phyloP scores from a whole-genome alignment of 2,113 vertebrate genomes.

The Scortum barcoo region DNA sequence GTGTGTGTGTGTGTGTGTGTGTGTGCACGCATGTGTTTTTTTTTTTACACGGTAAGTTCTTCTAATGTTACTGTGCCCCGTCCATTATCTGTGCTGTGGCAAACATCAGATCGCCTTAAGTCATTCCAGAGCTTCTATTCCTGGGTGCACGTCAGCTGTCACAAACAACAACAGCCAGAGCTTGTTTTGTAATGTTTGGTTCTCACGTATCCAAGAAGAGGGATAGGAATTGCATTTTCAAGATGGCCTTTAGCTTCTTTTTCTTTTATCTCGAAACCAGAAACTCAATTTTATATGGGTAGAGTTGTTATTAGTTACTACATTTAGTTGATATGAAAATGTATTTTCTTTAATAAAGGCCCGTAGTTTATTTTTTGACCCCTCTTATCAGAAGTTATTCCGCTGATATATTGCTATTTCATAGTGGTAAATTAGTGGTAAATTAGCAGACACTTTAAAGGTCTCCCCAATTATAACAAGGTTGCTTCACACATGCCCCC shows the following conservation, averaged over 20 bases:
- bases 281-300: not conserved
- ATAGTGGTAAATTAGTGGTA: slow-evolving; percentile 11
- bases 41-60: slow-evolving; percentile 51
- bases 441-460: slow-evolving; percentile 38
- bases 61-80: slow-evolving; percentile 67
- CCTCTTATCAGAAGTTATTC: not conserved
- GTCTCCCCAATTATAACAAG: slow-evolving; percentile 45
- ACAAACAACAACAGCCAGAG: slow-evolving; percentile 41
- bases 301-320: not conserved
- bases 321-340: not conserved
- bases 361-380: slow-evolving; percentile 1
- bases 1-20: not conserved
- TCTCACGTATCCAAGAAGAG: slow-evolving; percentile 14
- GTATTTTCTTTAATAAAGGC: not conserved
- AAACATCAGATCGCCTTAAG: slow-evolving; percentile 67
- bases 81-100: slow-evolving; percentile 61
- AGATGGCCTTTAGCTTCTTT: not conserved
- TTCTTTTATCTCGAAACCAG: not conserved
- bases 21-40: not conserved
- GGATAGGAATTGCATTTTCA: not conserved
- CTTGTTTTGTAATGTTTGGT: not conserved
- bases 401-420: not conserved
- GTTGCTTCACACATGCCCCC: slow-evolving; percentile 39
- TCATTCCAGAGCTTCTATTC: slow-evolving; percentile 71
- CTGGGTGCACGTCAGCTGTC: slow-evolving; percentile 68